Conservation (phyloP, 2,888 invertebrate genomes). For the Amblyjoppa fuscipennis region DNA sequence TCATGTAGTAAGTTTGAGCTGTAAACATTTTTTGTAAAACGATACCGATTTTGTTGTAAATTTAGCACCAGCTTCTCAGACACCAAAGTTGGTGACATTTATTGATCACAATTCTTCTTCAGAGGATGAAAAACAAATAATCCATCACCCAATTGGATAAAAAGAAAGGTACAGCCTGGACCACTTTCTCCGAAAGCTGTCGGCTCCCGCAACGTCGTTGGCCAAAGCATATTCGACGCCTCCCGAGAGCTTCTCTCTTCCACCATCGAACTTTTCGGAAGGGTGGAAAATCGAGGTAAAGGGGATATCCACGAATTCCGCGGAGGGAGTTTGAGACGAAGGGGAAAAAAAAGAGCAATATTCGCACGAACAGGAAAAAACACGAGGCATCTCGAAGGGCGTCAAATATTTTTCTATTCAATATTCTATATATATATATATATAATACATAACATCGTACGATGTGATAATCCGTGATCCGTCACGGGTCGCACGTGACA, state of each 20-base stretch:
- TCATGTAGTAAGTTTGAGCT: too few relatives aligned
- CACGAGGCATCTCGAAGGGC: constrained; percentile 13
- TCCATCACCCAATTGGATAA: neutral
- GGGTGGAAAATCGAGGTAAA: constrained; percentile 17
- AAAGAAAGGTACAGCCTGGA: neutral
- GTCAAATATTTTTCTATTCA: constrained; percentile 19
- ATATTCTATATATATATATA: neutral
- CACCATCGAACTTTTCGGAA: constrained; percentile 3
- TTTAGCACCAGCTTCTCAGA: too few relatives aligned
- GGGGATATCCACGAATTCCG: constrained; percentile 16
- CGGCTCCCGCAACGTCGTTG: neutral
- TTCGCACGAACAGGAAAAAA: neutral
- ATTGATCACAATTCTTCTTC: neutral
- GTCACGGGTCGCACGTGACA: constrained; percentile 61
- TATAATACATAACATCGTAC: constrained; percentile 67
- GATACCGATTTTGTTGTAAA: too few relatives aligned
- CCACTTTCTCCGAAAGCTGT: neutral
- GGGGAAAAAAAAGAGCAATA: constrained; percentile 33
- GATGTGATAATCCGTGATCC: constrained; percentile 67
- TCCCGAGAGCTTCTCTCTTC: neutral
- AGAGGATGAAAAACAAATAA: neutral
- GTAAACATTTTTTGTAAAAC: too few relatives aligned
- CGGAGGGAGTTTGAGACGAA: constrained; percentile 11
- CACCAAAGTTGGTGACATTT: too few relatives aligned
- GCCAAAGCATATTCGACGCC: neutral